Conservation (phyloP, 2,888 invertebrate genomes). For the Eurois occulta region DNA sequence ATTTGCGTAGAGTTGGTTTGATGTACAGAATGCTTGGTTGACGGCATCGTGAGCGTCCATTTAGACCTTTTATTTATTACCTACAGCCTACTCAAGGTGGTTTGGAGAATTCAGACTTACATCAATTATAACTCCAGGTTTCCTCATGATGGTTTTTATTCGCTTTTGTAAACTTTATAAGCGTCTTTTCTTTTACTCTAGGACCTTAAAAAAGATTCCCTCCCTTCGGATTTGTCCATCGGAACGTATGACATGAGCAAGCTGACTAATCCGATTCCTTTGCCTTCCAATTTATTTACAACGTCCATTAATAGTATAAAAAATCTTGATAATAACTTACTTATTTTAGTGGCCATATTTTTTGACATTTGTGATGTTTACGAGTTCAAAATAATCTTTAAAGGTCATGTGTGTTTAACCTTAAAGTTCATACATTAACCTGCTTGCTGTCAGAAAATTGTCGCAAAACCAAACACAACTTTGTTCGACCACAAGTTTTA, state of each 20-base stretch:
- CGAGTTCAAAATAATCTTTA: not conserved
- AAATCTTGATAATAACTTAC: not conserved
- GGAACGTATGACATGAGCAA: not conserved
- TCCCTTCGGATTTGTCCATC: not conserved
- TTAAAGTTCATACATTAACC: not conserved
- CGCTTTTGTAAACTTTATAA: not conserved
- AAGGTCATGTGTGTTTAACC: not conserved
- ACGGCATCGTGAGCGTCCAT: too few relatives aligned
- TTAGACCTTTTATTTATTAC: too few relatives aligned
- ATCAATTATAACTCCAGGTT: not conserved
- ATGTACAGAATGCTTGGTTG: too few relatives aligned
- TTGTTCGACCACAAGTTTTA: constrained; percentile 21
- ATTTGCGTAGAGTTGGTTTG: too few relatives aligned
- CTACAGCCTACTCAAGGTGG: not conserved
- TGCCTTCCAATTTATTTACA: not conserved
- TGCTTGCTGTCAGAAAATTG: constrained; percentile 1
- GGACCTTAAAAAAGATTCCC: not conserved
- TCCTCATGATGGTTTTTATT: not conserved
- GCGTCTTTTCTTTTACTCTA: not conserved
- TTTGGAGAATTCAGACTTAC: not conserved
- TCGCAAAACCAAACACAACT: constrained; percentile 34
- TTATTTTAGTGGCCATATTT: not conserved
- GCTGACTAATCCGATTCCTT: constrained; percentile 43
- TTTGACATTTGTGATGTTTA: not conserved
- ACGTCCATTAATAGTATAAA: not conserved